Base-by-base conservation (phyloP, 2,797 vertebrate genomes). In the Anguilla marmorata region DNA sequence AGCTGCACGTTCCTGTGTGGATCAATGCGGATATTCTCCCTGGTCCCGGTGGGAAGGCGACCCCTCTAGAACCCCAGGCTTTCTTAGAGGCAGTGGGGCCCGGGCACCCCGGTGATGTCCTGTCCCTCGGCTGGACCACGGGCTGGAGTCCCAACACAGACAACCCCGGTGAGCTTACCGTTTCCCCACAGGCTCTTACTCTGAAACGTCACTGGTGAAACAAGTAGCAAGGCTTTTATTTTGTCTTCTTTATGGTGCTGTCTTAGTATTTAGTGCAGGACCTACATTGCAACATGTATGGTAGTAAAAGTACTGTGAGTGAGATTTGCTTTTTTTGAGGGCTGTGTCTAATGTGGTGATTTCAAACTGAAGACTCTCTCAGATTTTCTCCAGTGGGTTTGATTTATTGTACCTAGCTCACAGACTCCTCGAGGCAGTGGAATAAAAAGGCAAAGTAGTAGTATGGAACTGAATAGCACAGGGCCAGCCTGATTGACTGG, bases 41-140 rank as follows among this genome's bases (percentile, higher is more conserved):
- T 0, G 98, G 98, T 69, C 98, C 98, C 2, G 96, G 96, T 0
- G 97, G 96, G n/a, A 91, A 0, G 76, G 90, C 86, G 7, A 87
- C 45, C 1, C 94, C 94, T 2, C 90, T 98, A 88, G 94, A 97
- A 2, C 92, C 95, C 16, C 86, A 92, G 60, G 89, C 86, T 2
- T 94, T 93, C 92, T 92, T 91, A 89, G 93, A 89, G 93, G 95
- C 95, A 86, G 92, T 96, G 48, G 93, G 91, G 1, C 89, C 86
- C 2, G 94, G 94, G 79, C 96, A 96, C 63, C 88, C 94, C 48
- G 87, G 94, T 2, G 94, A 94, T 0, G 97, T 97, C 0, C 94
- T 99, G 0, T 99, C 98, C 0, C 93, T 98, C 84, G 98, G 98
- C 0, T 98, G 98, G 98, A 98, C 97, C 1, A 97, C 98, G 84